Evolutionary conservation across 2,888 invertebrate species (phyloP).

Genomic region (Scaptodrosophila latifasciaeformis): DNA sequence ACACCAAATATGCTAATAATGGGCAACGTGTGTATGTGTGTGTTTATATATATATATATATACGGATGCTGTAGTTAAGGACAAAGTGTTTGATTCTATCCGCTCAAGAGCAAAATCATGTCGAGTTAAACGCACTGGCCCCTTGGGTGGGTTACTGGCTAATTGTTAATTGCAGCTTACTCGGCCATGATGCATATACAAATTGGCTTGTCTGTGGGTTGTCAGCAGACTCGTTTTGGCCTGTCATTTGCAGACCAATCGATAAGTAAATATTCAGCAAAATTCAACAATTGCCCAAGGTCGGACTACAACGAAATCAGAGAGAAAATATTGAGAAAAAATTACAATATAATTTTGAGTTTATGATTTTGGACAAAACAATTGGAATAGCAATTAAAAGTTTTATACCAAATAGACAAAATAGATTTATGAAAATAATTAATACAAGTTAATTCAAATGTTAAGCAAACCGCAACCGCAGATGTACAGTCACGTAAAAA

Average conservation of each 20-base stretch:
- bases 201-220: too few species aligned
- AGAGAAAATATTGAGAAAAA: background rate
- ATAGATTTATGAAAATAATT: too few species aligned
- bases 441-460: conserved; percentile 59
- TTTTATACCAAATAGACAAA: background rate
- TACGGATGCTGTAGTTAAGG: too few species aligned
- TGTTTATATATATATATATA: too few species aligned
- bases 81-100: background rate
- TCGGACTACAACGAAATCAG: background rate
- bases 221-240: too few species aligned
- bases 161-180: background rate
- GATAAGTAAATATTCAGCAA: too few species aligned
- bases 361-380: background rate
- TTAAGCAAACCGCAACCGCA: conserved; percentile 53
- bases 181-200: too few species aligned
- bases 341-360: background rate
- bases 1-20: too few species aligned
- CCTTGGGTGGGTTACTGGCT: too few species aligned
- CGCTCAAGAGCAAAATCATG: conserved; percentile 23
- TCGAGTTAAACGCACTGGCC: too few species aligned
- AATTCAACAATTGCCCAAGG: background rate
- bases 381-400: background rate
- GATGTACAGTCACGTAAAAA: conserved; percentile 19
- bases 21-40: too few species aligned
- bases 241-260: too few species aligned